A percentile compares a stretch with the other conserved stretches of the same genome.
Conservation (phyloP, 2,113 vertebrate genomes). For the Sylvicapra grimmia region DNA sequence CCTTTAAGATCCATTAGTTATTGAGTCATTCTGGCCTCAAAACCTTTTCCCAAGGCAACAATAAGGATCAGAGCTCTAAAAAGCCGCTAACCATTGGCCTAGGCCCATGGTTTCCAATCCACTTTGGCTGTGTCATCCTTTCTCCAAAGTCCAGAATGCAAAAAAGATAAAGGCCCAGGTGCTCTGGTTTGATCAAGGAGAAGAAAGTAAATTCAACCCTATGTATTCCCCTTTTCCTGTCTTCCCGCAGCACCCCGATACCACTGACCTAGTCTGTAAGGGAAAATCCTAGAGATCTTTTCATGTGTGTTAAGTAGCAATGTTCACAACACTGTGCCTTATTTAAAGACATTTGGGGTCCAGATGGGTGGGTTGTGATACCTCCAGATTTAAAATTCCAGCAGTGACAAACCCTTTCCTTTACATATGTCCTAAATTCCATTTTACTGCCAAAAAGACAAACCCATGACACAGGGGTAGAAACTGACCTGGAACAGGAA, state of each 20-base stretch:
- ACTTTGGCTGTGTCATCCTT: background rate
- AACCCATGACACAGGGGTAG: background rate
- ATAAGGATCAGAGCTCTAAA: background rate
- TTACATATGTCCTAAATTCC: background rate
- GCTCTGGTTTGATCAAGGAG: background rate
- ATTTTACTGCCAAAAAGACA: background rate
- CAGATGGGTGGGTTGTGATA: background rate
- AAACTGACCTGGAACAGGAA: background rate
- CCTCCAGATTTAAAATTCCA: background rate
- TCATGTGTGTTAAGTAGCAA: background rate
- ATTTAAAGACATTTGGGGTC: background rate
- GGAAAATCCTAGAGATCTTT: background rate
- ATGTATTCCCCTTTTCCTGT: background rate
- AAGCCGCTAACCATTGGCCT: background rate
- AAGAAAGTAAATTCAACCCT: background rate
- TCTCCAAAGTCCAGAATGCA: background rate
- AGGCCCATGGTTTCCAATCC: background rate
- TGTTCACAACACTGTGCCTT: background rate
- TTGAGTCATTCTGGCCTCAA: background rate
- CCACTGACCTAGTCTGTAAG: background rate
- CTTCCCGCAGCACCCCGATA: background rate
- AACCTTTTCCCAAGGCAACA: background rate
- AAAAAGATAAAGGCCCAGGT: background rate
- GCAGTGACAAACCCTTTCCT: conserved; percentile 5
- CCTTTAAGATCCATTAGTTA: background rate